Evolutionary conservation across 2,113 vertebrate genomes (phyloP).

Genomic region (Coryphaenoides rupestris): DNA sequence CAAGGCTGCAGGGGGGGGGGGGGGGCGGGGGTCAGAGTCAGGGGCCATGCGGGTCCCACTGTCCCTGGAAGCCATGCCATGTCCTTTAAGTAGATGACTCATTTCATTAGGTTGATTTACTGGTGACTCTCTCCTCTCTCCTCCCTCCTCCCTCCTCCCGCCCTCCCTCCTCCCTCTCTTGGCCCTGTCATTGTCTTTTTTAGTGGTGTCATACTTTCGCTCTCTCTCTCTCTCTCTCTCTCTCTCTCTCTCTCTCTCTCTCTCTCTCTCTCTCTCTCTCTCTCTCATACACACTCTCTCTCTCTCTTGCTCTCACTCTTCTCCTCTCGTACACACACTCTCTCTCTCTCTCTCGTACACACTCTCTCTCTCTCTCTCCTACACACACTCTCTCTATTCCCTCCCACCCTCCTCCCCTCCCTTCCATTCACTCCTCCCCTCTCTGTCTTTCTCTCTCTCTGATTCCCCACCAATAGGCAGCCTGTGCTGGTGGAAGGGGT

Average conservation of each 20-base stretch:
- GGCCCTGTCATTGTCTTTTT: no score
- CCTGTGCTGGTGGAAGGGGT: conserved; percentile 18
- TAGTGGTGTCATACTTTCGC: no score
- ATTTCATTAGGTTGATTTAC: conserved; percentile 68
- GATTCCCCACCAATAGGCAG: conserved; percentile 13
- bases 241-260: conserved; percentile 19
- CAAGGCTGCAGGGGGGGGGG: background rate
- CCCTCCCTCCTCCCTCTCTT: conserved; percentile 8
- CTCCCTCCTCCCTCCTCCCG: no score
- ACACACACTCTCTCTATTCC: background rate
- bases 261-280: conserved; percentile 13
- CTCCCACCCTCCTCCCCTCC: background rate
- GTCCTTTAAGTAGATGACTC: conserved; percentile 50
- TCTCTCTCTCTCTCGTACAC: conserved; percentile 29
- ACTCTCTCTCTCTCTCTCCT: conserved; percentile 3
- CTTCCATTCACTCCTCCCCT: conserved; percentile 14
- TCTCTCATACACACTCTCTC: no score
- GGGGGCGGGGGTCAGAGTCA: conserved; percentile 28
- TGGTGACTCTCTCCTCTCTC: background rate
- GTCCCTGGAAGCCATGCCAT: conserved; percentile 23
- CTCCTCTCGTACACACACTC: no score
- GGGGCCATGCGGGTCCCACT: conserved; percentile 24
- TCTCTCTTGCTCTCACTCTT: conserved; percentile 16
- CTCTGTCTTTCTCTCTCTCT: conserved; percentile 20
- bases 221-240: conserved; percentile 20